Conservation (phyloP, 2,888 invertebrate species). For the Agrilus mali region DNA sequence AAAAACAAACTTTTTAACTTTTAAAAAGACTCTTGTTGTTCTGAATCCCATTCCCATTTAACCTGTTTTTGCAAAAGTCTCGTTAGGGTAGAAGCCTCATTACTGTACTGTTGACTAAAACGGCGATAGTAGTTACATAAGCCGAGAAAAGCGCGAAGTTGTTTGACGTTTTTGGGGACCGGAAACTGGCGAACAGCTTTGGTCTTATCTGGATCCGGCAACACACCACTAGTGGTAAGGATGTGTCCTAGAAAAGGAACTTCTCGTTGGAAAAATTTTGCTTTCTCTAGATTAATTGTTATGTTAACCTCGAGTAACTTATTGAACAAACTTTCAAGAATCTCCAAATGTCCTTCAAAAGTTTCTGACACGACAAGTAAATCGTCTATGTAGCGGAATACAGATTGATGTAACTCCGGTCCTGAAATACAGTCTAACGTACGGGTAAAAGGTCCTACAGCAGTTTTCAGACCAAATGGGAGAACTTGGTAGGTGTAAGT, state of each 20-base stretch:
- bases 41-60: slow-evolving; percentile 8
- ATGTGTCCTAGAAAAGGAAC: slow-evolving; percentile 5
- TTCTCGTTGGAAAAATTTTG: neutral
- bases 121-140: slow-evolving; percentile 4
- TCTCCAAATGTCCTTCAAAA: neutral
- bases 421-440: slow-evolving; percentile 7
- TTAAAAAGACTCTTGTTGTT: slow-evolving; percentile 9
- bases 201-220: slow-evolving; percentile 2
- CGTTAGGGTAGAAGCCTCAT: neutral
- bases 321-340: neutral
- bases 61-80: slow-evolving; percentile 3
- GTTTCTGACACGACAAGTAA: slow-evolving; percentile 1
- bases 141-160: slow-evolving; percentile 6
- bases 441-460: slow-evolving; percentile 13
- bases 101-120: neutral
- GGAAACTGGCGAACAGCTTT: slow-evolving; percentile 3
- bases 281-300: neutral
- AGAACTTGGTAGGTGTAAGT: slow-evolving; percentile 21
- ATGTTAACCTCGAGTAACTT: neutral
- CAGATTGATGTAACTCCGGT: slow-evolving; percentile 2
- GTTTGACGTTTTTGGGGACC: neutral
- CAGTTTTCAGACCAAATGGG: slow-evolving; percentile 19
- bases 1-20: too few species aligned
- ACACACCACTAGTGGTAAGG: too few species aligned
- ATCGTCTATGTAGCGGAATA: slow-evolving; percentile 2